Conservation (phyloP, 1,140 invertebrate species). For the Aphis gossypii region DNA sequence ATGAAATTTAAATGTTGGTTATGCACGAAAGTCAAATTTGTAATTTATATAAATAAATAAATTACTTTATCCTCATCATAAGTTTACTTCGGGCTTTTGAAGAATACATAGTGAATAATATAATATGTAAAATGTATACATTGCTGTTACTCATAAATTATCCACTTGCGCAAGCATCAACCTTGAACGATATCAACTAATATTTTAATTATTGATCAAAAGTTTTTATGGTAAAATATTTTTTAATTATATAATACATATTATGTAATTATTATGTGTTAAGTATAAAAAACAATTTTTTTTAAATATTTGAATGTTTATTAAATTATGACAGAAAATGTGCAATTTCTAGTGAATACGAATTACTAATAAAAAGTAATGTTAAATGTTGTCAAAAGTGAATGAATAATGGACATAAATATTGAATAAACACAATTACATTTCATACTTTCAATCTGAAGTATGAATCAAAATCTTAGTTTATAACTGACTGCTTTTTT, state of each 20-base stretch:
- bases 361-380: background rate
- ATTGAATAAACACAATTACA: background rate
- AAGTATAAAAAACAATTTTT: too few relatives aligned
- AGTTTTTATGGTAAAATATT: background rate
- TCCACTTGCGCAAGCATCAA: background rate
- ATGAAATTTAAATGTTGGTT: background rate
- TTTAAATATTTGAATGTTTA: background rate
- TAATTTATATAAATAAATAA: conserved; percentile 16
- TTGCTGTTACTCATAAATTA: background rate
- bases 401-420: too few relatives aligned
- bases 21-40: background rate
- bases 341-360: background rate
- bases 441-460: background rate
- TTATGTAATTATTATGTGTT: background rate
- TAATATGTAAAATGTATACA: background rate
- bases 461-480: background rate
- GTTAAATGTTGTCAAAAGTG: too few relatives aligned
- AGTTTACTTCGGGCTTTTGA: background rate
- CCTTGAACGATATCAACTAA: background rate
- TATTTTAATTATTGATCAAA: conserved; percentile 8
- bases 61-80: background rate
- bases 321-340: background rate
- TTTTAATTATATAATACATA: background rate
- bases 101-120: background rate
- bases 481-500: background rate